Evolutionary conservation across 2,888 invertebrate genomes (phyloP), one percentile per base, ranked within the genome.

Genomic region (Pollenia angustigena): DNA sequence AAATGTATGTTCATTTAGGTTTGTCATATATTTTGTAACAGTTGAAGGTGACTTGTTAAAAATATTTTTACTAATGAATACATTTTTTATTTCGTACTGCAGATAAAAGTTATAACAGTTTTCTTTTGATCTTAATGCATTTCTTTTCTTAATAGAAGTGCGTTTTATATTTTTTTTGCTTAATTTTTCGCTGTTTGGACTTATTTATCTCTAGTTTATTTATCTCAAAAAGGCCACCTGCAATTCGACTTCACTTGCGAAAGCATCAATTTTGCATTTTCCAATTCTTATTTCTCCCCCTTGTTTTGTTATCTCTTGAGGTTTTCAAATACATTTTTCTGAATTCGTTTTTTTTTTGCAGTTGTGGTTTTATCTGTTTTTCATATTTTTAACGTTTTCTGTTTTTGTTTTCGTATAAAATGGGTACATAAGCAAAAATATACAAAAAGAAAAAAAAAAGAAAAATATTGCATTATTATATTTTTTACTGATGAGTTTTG

Each of bases 401-500:
- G 23, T 68, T 18, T 62, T 58, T 58, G n/a, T 64, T 64, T 71
- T 46, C 48, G n/a, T n/a, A 56, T 48, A 16, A 58, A 81, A 74
- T 42, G 23, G 74, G 44, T 42, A n/a, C 16, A 40, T 23, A 32
- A 16, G 14, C 1, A 46, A 66, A 62, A 69, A 78, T 6, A 18
- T 16, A 66, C 40, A 79, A 42, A 44, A 40, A 83, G 46, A 32
- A 72, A 75, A 58, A 80, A 79, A 42, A 44, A 40, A 83, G 46
- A 32, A 72, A 75, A 58, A 80, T 58, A 75, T 80, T 54, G 54
- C 54, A 81, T 81, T 87, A 81, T 83, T 87, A 81, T 78, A 87
- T 83, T 81, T 84, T 87, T 54, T 54, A 66, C 76, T 81, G 87
- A 84, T 81, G 84, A 84, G 66, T 84, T 81, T 84, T 78, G 81